These are phyloP conservation scores for Syrphus vitripennis DNA, from an alignment of 2,888 invertebrate species.

Conservation along the genomic window DNA sequence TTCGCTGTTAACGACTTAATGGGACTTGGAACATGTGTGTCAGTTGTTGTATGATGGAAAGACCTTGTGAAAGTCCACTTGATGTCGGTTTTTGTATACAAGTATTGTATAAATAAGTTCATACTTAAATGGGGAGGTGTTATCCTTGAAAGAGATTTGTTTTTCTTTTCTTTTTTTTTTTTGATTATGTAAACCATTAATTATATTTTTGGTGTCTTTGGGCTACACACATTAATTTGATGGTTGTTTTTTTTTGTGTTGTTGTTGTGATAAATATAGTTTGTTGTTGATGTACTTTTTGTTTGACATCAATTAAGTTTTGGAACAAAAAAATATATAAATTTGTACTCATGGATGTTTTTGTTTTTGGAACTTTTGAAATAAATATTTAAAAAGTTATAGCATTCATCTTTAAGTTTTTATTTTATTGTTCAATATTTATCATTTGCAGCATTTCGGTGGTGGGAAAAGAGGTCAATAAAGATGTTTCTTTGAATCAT, in stretches of 20 bases:
- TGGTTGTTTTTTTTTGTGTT: neutral
- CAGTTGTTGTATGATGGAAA: too few species aligned
- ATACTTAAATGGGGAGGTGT: conserved; percentile 2
- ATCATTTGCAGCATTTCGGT: too few species aligned
- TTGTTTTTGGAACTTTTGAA: too few species aligned
- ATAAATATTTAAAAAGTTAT: too few species aligned
- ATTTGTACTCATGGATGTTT: too few species aligned
- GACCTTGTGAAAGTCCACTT: conserved; percentile 18
- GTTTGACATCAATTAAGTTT: neutral
- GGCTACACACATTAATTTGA: neutral
- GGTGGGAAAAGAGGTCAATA: too few species aligned
- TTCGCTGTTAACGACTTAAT: conserved; percentile 36
- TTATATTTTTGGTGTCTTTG: conserved; percentile 22
- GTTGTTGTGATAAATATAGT: neutral
- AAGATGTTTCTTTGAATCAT: too few species aligned
- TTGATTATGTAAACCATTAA: conserved; percentile 42
- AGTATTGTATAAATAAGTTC: neutral
- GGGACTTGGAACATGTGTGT: neutral
- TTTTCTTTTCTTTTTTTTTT: neutral
- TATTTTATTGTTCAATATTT: too few species aligned
- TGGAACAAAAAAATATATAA: neutral
- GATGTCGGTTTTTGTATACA: neutral
- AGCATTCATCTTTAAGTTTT: too few species aligned
- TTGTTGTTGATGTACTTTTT: neutral
- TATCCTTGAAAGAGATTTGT: conserved; percentile 6